A percentile compares a stretch with the other conserved stretches of the same genome.
phyloP scores from a whole-genome alignment of 2,888 invertebrate genomes.

The Cerastis leucographa region DNA sequence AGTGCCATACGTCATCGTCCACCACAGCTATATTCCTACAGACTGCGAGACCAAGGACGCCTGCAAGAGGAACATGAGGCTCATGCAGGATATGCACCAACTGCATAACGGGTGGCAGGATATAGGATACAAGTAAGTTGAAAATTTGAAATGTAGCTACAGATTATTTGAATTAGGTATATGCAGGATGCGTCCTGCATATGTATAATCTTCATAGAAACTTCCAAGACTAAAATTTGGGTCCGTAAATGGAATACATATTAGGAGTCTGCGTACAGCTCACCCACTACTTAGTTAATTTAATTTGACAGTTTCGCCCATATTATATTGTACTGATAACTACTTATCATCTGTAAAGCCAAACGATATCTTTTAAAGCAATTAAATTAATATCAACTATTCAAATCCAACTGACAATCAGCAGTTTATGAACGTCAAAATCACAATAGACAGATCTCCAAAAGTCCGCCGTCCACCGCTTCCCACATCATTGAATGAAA shows the following conservation, averaged over 20 bases:
- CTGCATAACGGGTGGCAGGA: conserved; percentile 91
- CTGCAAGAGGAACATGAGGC: conserved; percentile 91
- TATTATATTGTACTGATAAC: neutral
- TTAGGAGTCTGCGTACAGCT: too few species aligned
- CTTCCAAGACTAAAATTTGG: neutral
- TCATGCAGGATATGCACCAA: conserved; percentile 92
- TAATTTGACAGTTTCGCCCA: too few species aligned
- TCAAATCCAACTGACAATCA: neutral
- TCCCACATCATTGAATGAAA: neutral
- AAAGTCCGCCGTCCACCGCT: neutral
- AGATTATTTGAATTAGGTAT: too few species aligned
- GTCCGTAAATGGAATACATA: neutral
- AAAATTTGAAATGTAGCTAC: too few species aligned
- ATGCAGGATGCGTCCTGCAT: too few species aligned
- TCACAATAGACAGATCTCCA: neutral
- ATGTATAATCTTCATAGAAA: neutral
- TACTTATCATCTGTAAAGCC: too few species aligned
- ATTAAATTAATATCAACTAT: neutral
- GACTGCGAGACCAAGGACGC: conserved; percentile 89
- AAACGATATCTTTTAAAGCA: neutral
- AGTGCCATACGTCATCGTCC: conserved; percentile 92
- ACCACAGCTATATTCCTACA: conserved; percentile 92
- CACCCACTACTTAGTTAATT: too few species aligned
- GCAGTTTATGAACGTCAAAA: too few species aligned
- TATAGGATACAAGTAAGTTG: conserved; percentile 91